Conservation (phyloP, 2,113 vertebrate species). For the Megaceryle maxima region DNA sequence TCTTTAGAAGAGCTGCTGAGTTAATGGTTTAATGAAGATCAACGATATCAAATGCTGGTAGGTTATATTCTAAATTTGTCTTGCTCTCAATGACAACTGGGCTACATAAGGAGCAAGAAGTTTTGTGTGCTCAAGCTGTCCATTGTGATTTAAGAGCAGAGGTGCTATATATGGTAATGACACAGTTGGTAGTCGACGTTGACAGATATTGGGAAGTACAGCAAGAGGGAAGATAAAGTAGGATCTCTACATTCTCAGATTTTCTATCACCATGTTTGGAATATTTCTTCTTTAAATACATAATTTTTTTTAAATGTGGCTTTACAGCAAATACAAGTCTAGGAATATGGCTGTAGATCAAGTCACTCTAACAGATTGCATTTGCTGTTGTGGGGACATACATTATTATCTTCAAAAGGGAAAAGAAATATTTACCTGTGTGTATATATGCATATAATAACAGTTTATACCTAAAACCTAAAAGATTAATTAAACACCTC, state of each 20-base stretch:
- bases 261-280: neutral
- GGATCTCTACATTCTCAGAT: neutral
- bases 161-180: fast-evolving
- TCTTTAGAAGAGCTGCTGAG: neutral
- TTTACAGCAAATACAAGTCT: neutral
- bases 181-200: neutral
- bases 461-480: neutral
- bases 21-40: neutral
- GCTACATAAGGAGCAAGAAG: neutral
- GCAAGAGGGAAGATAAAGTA: neutral
- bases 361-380: neutral
- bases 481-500: neutral
- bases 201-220: neutral
- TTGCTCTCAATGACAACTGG: neutral
- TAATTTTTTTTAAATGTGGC: neutral
- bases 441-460: neutral
- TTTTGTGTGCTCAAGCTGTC: neutral
- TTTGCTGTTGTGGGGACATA: neutral
- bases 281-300: neutral
- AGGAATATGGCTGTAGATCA: neutral
- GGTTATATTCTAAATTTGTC: neutral
- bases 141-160: neutral
- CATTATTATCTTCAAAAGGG: neutral
- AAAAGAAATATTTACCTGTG: fast-evolving
- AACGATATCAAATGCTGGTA: neutral